Conservation (phyloP, 2,888 invertebrate species). For the Buathra laborator region DNA sequence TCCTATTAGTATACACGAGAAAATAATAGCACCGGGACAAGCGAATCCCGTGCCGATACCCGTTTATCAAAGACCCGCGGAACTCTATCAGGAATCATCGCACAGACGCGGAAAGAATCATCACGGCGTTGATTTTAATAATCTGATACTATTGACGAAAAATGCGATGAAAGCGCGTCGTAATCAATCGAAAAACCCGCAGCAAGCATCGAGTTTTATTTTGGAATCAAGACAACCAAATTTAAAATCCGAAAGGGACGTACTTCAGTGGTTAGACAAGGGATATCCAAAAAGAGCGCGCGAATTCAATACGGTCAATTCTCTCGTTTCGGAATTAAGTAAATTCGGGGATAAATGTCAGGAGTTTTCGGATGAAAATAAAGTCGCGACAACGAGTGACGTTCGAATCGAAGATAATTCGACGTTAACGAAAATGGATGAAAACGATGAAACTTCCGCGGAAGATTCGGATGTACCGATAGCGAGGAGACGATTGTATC, state of each 20-base stretch:
- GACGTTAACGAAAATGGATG: neutral
- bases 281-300: conserved; percentile 73
- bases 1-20: conserved; percentile 74
- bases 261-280: conserved; percentile 76
- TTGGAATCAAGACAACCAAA: conserved; percentile 75
- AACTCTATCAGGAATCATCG: conserved; percentile 77
- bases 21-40: conserved; percentile 67
- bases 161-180: conserved; percentile 79
- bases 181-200: conserved; percentile 75
- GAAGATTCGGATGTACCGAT: conserved; percentile 54
- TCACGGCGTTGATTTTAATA: conserved; percentile 82
- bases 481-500: conserved; percentile 86
- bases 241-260: conserved; percentile 72
- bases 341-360: conserved; percentile 69
- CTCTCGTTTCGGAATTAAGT: conserved; percentile 71
- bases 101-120: conserved; percentile 75
- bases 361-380: conserved; percentile 51
- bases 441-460: conserved; percentile 12
- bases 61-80: conserved; percentile 80
- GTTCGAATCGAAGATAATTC: neutral
- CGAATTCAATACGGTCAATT: conserved; percentile 72
- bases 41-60: conserved; percentile 76
- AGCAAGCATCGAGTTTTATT: conserved; percentile 69
- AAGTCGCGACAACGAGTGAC: conserved; percentile 30
- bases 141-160: conserved; percentile 82